Base-by-base conservation (phyloP, 2,113 vertebrate genomes). In the Hypocryptadius cinnamomeus region DNA sequence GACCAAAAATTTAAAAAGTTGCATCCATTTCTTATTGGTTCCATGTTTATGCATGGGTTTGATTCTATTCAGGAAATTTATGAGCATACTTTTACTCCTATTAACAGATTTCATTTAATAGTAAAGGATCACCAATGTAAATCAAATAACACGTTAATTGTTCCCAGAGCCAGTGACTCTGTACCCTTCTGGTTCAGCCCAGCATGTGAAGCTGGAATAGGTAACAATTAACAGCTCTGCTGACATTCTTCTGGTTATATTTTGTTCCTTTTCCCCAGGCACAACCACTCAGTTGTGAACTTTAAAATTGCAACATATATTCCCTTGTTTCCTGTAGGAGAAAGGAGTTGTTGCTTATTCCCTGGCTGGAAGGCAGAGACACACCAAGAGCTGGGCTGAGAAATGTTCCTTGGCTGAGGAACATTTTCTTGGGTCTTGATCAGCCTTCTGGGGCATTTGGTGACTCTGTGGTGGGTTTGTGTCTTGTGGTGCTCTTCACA, bases 31-130 rank as follows among this genome's bases (percentile, higher is more conserved):
- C 76, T 86, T 61, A 47, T 40, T 64, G 22, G 39, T 54, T 92
- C 47, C 50, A 21, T 10, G 57, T 63, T 81, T 89, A 31, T 53
- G 59, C 27, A 27, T 82, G 50, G 45, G 30, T 92, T 90, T 76
- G 45, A 57, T 68, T 91, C 89, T 65, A 9, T 77, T 39, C 56
- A 51, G 70, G 87, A 89, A 39, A 30, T 76, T 89, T 79, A 92
- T 79, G 63, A 85, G 82, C 54, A 53, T 92, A 76, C 21, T 82
- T 91, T 35, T 50, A 18, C 48, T 82, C 57, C 53, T 65, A 82
- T 87, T 87, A 93, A 87, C 85, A 77, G 82, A 65, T 82, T 95
- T 92, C 61, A 91, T 85, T 92, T 57, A 85, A 13, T 10, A 77
- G 71, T 61, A 64, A 81, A 70, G 50, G 87, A 65, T 93, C 65